Evolutionary conservation across 1,140 invertebrate genomes (phyloP).

Genomic region (Plectrocnemia conspersa): DNA sequence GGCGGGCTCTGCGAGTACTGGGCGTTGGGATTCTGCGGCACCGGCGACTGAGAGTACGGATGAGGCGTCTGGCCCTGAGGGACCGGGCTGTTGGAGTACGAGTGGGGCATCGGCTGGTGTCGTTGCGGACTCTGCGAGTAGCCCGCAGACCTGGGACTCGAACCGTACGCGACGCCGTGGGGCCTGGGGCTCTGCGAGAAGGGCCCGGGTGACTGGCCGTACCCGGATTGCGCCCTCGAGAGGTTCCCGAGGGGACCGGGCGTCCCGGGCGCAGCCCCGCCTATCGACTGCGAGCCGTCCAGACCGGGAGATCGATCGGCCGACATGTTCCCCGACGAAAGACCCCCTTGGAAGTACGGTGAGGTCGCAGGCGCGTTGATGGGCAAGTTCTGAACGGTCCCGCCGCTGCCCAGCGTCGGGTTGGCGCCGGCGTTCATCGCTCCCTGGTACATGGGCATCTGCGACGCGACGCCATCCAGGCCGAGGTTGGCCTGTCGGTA

Average conservation of each 20-base stretch:
- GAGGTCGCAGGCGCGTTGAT: slow-evolving; percentile 30
- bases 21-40: slow-evolving; percentile 41
- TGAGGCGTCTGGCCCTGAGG: slow-evolving; percentile 28
- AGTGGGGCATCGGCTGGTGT: slow-evolving; percentile 25
- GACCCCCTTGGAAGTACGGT: slow-evolving; percentile 27
- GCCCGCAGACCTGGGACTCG: slow-evolving; percentile 34
- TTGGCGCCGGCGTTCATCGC: slow-evolving; percentile 16
- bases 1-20: slow-evolving; percentile 37
- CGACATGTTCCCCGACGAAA: background rate
- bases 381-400: slow-evolving; percentile 21
- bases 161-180: slow-evolving; percentile 31
- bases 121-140: slow-evolving; percentile 34
- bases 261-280: slow-evolving; percentile 38
- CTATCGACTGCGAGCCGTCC: slow-evolving; percentile 11
- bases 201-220: slow-evolving; percentile 33
- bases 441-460: slow-evolving; percentile 26
- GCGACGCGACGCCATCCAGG: slow-evolving; percentile 13
- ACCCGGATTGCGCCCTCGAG: slow-evolving; percentile 25
- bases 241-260: slow-evolving; percentile 28
- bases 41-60: slow-evolving; percentile 34
- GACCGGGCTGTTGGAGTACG: slow-evolving; percentile 31
- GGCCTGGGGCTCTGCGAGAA: slow-evolving; percentile 34
- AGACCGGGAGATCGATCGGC: slow-evolving; percentile 17
- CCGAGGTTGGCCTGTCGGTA: slow-evolving; percentile 19
- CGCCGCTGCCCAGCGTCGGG: slow-evolving; percentile 7